Conservation (phyloP, 2,888 invertebrate species). For the Blastobasis lacticolella region DNA sequence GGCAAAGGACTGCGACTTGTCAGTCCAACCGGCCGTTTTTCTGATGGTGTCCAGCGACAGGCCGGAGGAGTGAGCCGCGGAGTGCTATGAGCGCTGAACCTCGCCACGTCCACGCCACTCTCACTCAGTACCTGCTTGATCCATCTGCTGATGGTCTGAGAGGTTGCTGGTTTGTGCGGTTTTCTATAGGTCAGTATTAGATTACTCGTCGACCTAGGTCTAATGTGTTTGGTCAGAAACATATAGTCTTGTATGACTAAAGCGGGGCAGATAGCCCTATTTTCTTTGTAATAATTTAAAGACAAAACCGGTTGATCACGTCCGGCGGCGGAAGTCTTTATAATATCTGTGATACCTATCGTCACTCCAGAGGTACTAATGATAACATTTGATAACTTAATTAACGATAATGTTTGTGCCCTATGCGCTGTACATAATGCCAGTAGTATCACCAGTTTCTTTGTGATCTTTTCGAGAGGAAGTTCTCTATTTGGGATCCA, state of each 20-base stretch:
- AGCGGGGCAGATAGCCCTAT: slow-evolving; percentile 8
- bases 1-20: background rate
- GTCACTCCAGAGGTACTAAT: background rate
- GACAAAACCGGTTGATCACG: slow-evolving; percentile 2
- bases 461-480: background rate
- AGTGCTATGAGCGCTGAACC: slow-evolving; percentile 1
- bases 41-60: too few species aligned
- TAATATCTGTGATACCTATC: background rate
- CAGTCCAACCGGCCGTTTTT: background rate
- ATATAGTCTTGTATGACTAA: background rate
- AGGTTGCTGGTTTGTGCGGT: slow-evolving; percentile 5
- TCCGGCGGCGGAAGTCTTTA: slow-evolving; percentile 3
- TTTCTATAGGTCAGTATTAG: slow-evolving; percentile 2
- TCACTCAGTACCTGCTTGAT: slow-evolving; percentile 3
- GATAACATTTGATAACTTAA: background rate
- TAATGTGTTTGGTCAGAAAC: background rate
- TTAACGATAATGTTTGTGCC: background rate
- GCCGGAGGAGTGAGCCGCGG: too few species aligned
- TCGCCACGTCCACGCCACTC: slow-evolving; percentile 6
- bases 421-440: background rate
- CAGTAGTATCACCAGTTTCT: background rate
- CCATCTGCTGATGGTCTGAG: slow-evolving; percentile 10
- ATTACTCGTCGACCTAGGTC: background rate
- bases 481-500: background rate
- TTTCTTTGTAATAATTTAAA: background rate